These are phyloP conservation scores for Drosophila suboccidentalis DNA, from an alignment of 2,888 invertebrate species.

Conservation along the genomic window DNA sequence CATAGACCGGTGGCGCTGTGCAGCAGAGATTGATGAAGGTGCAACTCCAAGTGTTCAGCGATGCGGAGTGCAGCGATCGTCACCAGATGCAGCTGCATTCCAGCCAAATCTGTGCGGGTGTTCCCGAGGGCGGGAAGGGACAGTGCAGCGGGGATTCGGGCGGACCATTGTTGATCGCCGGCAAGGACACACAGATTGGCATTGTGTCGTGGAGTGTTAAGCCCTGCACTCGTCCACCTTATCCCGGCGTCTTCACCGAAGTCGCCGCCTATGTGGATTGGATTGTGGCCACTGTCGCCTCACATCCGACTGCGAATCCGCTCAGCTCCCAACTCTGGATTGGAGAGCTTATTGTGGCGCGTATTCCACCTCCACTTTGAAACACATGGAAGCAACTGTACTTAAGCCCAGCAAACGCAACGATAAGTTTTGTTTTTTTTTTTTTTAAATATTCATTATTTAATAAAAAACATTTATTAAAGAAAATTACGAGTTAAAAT, in stretches of 20 bases:
- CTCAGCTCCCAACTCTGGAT: slow-evolving; percentile 50
- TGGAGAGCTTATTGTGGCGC: slow-evolving; percentile 68
- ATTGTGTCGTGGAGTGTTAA: slow-evolving; percentile 86
- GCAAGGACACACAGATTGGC: slow-evolving; percentile 84
- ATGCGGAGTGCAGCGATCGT: slow-evolving; percentile 83
- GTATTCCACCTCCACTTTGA: slow-evolving; percentile 63
- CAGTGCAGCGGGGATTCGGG: slow-evolving; percentile 86
- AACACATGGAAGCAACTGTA: neutral
- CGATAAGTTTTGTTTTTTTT: neutral
- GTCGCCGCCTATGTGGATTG: slow-evolving; percentile 84
- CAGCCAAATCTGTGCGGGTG: slow-evolving; percentile 86
- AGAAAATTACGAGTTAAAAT: no score
- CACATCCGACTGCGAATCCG: neutral
- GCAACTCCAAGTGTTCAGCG: slow-evolving; percentile 82
- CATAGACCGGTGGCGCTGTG: slow-evolving; percentile 82
- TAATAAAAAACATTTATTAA: no score
- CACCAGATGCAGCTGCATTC: slow-evolving; percentile 77
- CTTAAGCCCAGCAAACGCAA: slow-evolving; percentile 23
- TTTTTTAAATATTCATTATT: neutral
- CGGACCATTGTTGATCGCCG: slow-evolving; percentile 84
- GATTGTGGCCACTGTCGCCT: slow-evolving; percentile 77
- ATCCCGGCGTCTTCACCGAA: slow-evolving; percentile 86
- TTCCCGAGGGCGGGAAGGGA: slow-evolving; percentile 85
- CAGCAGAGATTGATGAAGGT: slow-evolving; percentile 84
- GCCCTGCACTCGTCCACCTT: slow-evolving; percentile 85